These are phyloP conservation scores for Pocillopora meandrina DNA, from an alignment of 92 coral and sea anemone species.

Conservation along the genomic window DNA sequence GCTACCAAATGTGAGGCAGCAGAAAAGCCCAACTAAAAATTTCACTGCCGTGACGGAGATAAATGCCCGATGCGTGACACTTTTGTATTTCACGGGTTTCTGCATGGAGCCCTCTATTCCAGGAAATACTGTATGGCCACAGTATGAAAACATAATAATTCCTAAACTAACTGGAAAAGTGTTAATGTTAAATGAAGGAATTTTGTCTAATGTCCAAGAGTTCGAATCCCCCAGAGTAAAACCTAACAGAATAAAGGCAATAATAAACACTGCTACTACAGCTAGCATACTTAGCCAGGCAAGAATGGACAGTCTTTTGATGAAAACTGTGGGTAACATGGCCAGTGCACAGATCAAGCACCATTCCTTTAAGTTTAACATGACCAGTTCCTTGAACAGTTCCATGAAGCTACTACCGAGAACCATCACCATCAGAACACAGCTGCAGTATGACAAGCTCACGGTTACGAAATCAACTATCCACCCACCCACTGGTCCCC, in stretches of 20 bases:
- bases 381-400: slow-evolving; percentile 39
- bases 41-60: slow-evolving; percentile 55
- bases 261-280: slow-evolving; percentile 61
- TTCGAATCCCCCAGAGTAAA: slow-evolving; percentile 59
- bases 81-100: slow-evolving; percentile 71
- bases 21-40: slow-evolving; percentile 67
- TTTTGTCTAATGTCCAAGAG: slow-evolving; percentile 57
- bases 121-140: slow-evolving; percentile 84
- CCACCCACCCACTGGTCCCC: slow-evolving; percentile 85
- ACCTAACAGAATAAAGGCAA: slow-evolving; percentile 60
- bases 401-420: slow-evolving; percentile 64
- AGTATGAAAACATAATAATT: slow-evolving; percentile 71
- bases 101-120: slow-evolving; percentile 86
- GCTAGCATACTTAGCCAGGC: slow-evolving; percentile 90
- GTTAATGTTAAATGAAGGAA: slow-evolving; percentile 57
- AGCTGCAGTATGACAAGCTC: slow-evolving; percentile 57
- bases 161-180: slow-evolving; percentile 78
- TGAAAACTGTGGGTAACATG: slow-evolving; percentile 63
- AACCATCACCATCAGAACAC: slow-evolving; percentile 64
- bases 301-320: slow-evolving; percentile 60
- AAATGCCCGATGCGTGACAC: slow-evolving; percentile 71
- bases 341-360: slow-evolving; percentile 61
- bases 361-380: slow-evolving; percentile 57
- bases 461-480: slow-evolving; percentile 74
- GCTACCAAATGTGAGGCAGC: slow-evolving; percentile 65